These are phyloP conservation scores for Helogale parvula DNA, from an alignment of 2,113 vertebrate species.

Conservation along the genomic window DNA sequence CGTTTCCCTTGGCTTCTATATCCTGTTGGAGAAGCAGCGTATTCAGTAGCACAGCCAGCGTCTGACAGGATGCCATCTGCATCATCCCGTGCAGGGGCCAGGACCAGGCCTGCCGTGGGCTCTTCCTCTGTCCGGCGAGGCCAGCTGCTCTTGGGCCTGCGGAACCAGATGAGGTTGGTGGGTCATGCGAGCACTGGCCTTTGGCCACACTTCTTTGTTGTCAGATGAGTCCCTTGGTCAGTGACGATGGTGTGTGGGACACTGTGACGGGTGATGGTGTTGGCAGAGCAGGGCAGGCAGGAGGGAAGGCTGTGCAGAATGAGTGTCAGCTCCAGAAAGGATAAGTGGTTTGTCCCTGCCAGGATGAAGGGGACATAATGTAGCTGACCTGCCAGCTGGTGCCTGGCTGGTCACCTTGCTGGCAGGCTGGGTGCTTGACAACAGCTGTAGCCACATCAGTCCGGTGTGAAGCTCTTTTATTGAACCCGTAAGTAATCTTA, in stretches of 20 bases:
- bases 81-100: accelerated
- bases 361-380: neutral
- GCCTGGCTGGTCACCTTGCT: neutral
- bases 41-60: accelerated
- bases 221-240: neutral
- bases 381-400: constrained; percentile 35
- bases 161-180: neutral
- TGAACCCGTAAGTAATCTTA: accelerated
- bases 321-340: neutral
- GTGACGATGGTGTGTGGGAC: neutral
- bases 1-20: neutral
- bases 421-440: neutral
- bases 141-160: accelerated
- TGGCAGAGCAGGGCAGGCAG: neutral
- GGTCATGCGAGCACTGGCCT: neutral
- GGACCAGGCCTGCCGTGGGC: neutral
- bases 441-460: neutral
- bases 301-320: accelerated
- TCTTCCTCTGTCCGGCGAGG: neutral
- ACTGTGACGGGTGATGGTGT: neutral
- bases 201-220: neutral
- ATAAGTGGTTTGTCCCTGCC: accelerated
- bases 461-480: neutral
- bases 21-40: too few species aligned
- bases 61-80: neutral